Conservation (phyloP, 2,888 invertebrate genomes). For the Tuta absoluta region DNA sequence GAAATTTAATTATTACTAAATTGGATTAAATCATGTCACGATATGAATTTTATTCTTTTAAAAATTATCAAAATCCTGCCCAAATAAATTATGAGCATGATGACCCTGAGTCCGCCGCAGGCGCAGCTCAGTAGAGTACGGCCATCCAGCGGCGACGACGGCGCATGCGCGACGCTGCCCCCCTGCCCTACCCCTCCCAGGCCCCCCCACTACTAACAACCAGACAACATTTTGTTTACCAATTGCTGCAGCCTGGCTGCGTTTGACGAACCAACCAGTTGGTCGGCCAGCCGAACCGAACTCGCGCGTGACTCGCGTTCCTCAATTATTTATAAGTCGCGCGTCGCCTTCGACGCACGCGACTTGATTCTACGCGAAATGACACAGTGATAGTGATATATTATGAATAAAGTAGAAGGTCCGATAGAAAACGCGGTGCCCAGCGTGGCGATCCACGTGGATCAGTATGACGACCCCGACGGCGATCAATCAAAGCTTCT, state of each 20-base stretch:
- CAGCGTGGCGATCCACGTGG: slow-evolving; percentile 72
- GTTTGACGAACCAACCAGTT: slow-evolving; percentile 77
- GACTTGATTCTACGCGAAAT: slow-evolving; percentile 69
- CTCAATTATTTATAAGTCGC: slow-evolving; percentile 64
- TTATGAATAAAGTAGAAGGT: slow-evolving; percentile 72
- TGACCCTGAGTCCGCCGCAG: slow-evolving; percentile 86
- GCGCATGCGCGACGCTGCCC: slow-evolving; percentile 92
- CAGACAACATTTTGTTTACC: slow-evolving; percentile 75
- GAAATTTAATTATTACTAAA: not conserved
- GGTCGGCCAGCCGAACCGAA: slow-evolving; percentile 84
- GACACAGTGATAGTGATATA: slow-evolving; percentile 76
- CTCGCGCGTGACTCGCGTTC: slow-evolving; percentile 88
- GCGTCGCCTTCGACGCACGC: slow-evolving; percentile 74
- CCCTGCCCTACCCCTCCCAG: slow-evolving; percentile 91
- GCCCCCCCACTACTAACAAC: slow-evolving; percentile 57
- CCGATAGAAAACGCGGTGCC: slow-evolving; percentile 71
- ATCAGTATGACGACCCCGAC: slow-evolving; percentile 63
- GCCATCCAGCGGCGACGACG: slow-evolving; percentile 77
- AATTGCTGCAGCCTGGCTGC: slow-evolving; percentile 74
- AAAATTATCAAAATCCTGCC: slow-evolving; percentile 10
- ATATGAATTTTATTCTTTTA: slow-evolving; percentile 1
- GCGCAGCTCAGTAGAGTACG: slow-evolving; percentile 84
- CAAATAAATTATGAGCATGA: slow-evolving; percentile 46
- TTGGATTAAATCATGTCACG: not conserved
- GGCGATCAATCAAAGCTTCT: slow-evolving; percentile 71